Percentiles rank a stretch among this genome's conserved stretches.
phyloP scores from a whole-genome alignment of 2,888 invertebrate genomes.

The Drosophila mercatorum region DNA sequence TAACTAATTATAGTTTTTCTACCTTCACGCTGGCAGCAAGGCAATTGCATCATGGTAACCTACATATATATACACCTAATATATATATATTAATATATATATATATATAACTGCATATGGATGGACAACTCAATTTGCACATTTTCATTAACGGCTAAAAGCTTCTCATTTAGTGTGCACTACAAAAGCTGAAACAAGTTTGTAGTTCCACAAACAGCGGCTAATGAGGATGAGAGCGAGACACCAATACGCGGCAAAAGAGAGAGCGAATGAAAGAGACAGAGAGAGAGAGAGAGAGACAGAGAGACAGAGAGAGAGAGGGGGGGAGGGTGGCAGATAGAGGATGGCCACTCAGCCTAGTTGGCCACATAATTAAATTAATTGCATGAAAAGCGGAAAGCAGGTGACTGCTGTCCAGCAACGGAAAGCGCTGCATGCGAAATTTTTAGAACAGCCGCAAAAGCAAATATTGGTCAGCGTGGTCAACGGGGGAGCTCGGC shows the following conservation, averaged over 20 bases:
- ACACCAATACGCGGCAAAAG: background rate
- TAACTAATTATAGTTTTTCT: slow-evolving; percentile 7
- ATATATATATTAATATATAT: slow-evolving; percentile 7
- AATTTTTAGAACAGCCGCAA: slow-evolving; percentile 54
- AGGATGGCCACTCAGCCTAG: slow-evolving; percentile 34
- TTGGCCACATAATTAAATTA: slow-evolving; percentile 79
- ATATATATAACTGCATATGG: slow-evolving; percentile 14
- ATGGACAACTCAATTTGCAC: slow-evolving; percentile 49
- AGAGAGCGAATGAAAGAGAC: background rate
- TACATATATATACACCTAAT: slow-evolving; percentile 6
- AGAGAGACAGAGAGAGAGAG: background rate
- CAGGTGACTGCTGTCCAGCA: slow-evolving; percentile 32
- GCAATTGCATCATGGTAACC: slow-evolving; percentile 7
- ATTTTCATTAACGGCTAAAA: slow-evolving; percentile 72
- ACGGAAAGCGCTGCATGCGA: slow-evolving; percentile 11
- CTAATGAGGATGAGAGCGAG: slow-evolving; percentile 33
- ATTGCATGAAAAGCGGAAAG: slow-evolving; percentile 63
- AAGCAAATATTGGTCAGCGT: slow-evolving; percentile 56
- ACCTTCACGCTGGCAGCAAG: background rate
- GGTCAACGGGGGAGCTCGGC: slow-evolving; percentile 24
- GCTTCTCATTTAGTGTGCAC: slow-evolving; percentile 54
- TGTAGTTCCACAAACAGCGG: slow-evolving; percentile 21
- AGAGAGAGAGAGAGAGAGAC: background rate
- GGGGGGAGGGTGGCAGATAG: background rate
- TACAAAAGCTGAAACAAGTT: slow-evolving; percentile 42